A percentile compares a stretch with the other conserved stretches of the same genome.
These are phyloP conservation scores for Philypnodon macrostomus DNA, from an alignment of 2,797 vertebrate species.

Conservation along the genomic window DNA sequence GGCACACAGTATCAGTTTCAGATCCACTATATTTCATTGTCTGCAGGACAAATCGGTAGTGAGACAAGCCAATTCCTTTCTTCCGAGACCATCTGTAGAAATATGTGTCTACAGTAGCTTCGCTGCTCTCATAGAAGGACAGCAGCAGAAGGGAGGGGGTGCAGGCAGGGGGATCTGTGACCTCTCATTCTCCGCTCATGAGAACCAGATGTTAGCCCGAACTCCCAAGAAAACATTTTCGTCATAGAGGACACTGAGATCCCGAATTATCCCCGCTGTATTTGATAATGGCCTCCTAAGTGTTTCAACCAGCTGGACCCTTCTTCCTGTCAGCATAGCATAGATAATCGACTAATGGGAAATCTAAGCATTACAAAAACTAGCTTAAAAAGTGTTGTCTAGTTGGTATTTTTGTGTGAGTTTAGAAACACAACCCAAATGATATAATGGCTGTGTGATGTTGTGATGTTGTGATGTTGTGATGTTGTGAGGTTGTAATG, in stretches of 20 bases:
- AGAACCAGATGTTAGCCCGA: constrained; percentile 66
- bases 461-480: too few species aligned
- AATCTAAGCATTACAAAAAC: background rate
- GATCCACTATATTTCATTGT: constrained; percentile 12
- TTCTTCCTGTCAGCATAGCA: constrained; percentile 18
- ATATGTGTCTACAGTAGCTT: constrained; percentile 39
- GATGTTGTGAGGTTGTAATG: too few species aligned
- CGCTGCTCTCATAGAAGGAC: constrained; percentile 20
- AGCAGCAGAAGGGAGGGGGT: background rate
- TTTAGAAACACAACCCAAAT: constrained; percentile 1
- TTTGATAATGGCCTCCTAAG: constrained; percentile 25
- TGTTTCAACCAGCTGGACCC: constrained; percentile 43
- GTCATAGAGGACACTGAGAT: constrained; percentile 34
- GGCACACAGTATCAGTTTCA: background rate
- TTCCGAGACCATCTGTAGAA: constrained; percentile 12
- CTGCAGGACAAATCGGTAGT: constrained; percentile 10
- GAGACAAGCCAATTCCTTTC: constrained; percentile 11
- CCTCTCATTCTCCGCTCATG: constrained; percentile 42
- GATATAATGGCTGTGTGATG: too few species aligned
- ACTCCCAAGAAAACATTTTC: constrained; percentile 51
- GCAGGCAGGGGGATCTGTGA: constrained; percentile 30
- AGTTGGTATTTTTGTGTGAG: constrained; percentile 12
- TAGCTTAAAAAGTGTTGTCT: constrained; percentile 6
- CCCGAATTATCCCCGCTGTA: constrained; percentile 33
- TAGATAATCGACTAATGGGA: constrained; percentile 26